A percentile compares a stretch with the other conserved stretches of the same genome.
Evolutionary conservation across 2,797 vertebrate species (phyloP).

Genomic region (Acanthopagrus latus): DNA sequence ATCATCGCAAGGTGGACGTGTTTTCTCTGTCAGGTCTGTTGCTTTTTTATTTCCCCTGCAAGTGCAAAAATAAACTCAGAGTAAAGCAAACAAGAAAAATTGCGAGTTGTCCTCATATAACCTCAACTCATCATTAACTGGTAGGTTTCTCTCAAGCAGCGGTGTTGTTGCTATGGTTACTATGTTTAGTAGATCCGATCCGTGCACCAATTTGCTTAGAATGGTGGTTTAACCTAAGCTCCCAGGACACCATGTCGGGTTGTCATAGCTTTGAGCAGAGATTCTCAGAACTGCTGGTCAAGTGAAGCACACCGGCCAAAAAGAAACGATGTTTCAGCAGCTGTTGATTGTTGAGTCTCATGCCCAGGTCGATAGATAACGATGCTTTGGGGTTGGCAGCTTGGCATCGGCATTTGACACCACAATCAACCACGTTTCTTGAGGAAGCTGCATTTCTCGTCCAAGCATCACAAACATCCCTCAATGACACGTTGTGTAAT

Average conservation of each 20-base stretch:
- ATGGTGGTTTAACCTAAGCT: neutral
- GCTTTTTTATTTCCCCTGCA: too few relatives aligned
- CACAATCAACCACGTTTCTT: too few relatives aligned
- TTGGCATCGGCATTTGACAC: too few relatives aligned
- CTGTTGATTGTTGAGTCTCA: too few relatives aligned
- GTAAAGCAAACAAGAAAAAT: neutral
- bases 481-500: neutral
- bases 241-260: neutral
- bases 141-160: neutral
- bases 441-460: too few relatives aligned
- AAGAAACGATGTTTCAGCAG: too few relatives aligned
- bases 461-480: too few relatives aligned
- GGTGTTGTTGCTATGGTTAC: slow-evolving; percentile 21
- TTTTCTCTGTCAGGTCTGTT: neutral
- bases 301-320: neutral
- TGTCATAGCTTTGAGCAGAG: neutral
- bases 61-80: neutral
- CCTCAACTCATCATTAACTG: neutral
- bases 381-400: too few relatives aligned
- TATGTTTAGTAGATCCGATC: neutral
- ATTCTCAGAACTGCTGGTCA: neutral
- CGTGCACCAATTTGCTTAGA: neutral
- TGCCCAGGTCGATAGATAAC: too few relatives aligned
- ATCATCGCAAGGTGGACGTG: neutral
- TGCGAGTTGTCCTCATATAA: neutral